These are phyloP conservation scores for Lycophotia porphyrea DNA, from an alignment of 2,888 invertebrate genomes.

Conservation along the genomic window DNA sequence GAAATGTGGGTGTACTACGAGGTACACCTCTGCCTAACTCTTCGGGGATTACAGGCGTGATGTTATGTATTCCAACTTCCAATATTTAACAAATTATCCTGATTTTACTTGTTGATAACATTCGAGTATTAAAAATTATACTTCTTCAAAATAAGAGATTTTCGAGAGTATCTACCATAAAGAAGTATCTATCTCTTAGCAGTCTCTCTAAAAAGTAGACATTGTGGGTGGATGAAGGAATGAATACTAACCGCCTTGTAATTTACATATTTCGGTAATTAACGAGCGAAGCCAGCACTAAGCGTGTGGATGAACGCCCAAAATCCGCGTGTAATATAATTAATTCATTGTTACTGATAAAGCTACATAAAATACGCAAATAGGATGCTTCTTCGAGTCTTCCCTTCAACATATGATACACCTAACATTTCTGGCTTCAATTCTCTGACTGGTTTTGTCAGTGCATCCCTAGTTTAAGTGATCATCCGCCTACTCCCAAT, in stretches of 20 bases:
- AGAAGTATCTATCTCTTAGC: background rate
- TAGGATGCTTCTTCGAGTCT: background rate
- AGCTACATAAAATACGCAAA: background rate
- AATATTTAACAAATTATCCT: background rate
- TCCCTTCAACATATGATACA: background rate
- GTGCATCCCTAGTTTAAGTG: slow-evolving; percentile 29
- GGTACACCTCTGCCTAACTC: no score
- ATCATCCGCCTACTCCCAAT: slow-evolving; percentile 63
- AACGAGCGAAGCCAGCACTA: slow-evolving; percentile 7
- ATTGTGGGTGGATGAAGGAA: background rate
- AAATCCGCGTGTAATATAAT: slow-evolving; percentile 16
- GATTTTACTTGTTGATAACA: background rate
- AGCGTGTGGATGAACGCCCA: slow-evolving; percentile 38
- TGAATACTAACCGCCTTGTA: background rate
- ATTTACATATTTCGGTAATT: slow-evolving; percentile 44
- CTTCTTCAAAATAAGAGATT: background rate
- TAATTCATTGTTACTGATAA: slow-evolving; percentile 34
- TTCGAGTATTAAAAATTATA: background rate
- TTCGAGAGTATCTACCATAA: no score
- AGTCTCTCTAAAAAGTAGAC: background rate
- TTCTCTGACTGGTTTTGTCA: background rate
- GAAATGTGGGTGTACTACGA: no score
- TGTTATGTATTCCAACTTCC: background rate
- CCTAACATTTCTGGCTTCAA: background rate
- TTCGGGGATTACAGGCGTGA: no score